Percentiles rank a stretch among this genome's conserved stretches.
Conservation (phyloP, 2,888 invertebrate genomes). For the Platynereis dumerilii region DNA sequence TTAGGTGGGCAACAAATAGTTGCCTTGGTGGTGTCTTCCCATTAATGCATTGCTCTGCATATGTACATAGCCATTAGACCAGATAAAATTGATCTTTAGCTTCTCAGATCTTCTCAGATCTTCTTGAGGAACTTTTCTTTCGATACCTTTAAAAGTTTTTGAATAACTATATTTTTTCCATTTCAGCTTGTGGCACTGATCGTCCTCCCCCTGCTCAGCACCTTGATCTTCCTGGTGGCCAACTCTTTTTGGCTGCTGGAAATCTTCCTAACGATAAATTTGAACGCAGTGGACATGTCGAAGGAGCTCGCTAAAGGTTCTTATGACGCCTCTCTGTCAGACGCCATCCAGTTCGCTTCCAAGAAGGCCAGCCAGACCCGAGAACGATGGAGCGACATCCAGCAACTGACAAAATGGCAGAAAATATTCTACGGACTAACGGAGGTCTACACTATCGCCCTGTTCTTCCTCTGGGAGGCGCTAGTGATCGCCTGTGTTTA, state of each 20-base stretch:
- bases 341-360: conserved; percentile 19
- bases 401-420: conserved; percentile 9
- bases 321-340: conserved; percentile 22
- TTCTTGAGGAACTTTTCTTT: no score
- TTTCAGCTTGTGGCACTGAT: conserved; percentile 15
- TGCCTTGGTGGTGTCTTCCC: no score
- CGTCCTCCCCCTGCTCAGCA: conserved; percentile 27
- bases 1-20: no score
- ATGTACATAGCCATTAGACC: no score
- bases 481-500: conserved; percentile 7
- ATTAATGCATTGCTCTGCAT: no score
- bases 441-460: conserved; percentile 14
- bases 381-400: conserved; percentile 19
- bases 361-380: conserved; percentile 14
- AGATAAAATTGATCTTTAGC: no score
- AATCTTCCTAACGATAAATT: conserved; percentile 28
- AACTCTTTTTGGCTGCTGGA: conserved; percentile 33
- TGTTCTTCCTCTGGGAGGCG: conserved; percentile 23
- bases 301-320: conserved; percentile 17
- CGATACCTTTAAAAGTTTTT: no score
- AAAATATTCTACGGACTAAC: conserved; percentile 23
- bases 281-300: conserved; percentile 17
- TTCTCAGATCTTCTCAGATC: no score
- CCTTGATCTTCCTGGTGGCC: conserved; percentile 27
- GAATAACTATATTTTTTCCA: no score